phyloP scores from a whole-genome alignment of 2,888 invertebrate genomes.

The Ceramica pisi region DNA sequence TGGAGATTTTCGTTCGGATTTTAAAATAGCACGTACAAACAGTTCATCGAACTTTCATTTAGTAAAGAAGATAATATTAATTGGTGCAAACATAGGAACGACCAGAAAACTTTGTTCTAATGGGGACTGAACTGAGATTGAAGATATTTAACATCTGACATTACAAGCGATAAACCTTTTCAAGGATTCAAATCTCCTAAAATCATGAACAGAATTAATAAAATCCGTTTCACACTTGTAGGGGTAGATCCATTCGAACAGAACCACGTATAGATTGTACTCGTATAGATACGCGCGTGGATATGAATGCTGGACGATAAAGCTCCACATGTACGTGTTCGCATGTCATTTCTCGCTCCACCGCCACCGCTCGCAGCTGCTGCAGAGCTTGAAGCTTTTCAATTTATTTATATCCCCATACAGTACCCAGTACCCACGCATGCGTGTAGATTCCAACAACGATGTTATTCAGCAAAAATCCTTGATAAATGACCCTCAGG shows the following conservation, averaged over 20 bases:
- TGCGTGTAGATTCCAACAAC: constrained; percentile 53
- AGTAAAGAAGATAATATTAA: neutral
- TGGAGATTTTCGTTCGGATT: constrained; percentile 3
- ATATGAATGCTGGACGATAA: constrained; percentile 46
- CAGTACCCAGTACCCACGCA: constrained; percentile 48
- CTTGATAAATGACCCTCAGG: constrained; percentile 57
- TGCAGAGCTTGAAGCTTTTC: constrained; percentile 53
- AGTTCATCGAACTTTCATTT: neutral
- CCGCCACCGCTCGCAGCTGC: constrained; percentile 55
- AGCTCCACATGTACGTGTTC: constrained; percentile 41
- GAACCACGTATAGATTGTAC: constrained; percentile 3
- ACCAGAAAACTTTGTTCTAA: neutral
- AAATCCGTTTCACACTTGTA: neutral
- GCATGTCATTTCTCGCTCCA: constrained; percentile 63
- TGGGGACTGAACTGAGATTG: neutral
- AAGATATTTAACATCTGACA: neutral
- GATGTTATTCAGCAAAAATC: constrained; percentile 63
- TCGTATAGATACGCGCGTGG: constrained; percentile 3
- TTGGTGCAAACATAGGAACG: neutral
- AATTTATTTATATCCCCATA: constrained; percentile 59
- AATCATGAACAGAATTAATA: neutral
- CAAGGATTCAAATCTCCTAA: neutral
- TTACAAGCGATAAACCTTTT: neutral
- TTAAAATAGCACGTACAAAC: neutral
- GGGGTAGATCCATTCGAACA: constrained; percentile 4